Percentiles rank a stretch among this genome's conserved stretches.
These are phyloP conservation scores for Sphaeramia orbicularis DNA, from an alignment of 2,797 vertebrate species.

Conservation along the genomic window DNA sequence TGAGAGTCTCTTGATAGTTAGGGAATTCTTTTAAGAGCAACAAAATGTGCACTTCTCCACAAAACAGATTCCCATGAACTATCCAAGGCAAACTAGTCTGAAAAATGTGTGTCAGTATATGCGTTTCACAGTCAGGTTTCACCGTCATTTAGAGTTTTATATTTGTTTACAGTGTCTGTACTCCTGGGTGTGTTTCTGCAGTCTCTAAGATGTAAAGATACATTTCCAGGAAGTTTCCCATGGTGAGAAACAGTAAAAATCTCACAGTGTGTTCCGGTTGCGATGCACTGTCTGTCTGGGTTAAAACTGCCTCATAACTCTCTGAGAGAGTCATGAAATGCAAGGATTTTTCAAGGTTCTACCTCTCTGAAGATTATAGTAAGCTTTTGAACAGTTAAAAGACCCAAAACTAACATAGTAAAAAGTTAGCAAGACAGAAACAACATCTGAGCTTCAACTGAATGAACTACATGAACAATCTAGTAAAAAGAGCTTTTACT, in stretches of 20 bases:
- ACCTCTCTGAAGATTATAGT: conserved; percentile 9
- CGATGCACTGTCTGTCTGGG: background rate
- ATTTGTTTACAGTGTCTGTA: conserved; percentile 11
- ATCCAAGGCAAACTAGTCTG: conserved; percentile 21
- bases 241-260: conserved; percentile 31
- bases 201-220: conserved; percentile 15
- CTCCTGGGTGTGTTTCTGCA: conserved; percentile 4
- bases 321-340: conserved; percentile 21
- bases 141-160: background rate
- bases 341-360: conserved; percentile 1
- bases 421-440: conserved; percentile 25
- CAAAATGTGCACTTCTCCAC: conserved; percentile 38
- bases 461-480: conserved; percentile 1
- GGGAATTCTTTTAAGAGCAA: conserved; percentile 51
- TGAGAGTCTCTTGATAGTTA: conserved; percentile 31
- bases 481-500: background rate
- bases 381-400: conserved; percentile 16
- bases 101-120: conserved; percentile 1
- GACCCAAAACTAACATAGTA: conserved; percentile 16
- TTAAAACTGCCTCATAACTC: conserved; percentile 1
- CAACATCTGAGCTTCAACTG: conserved; percentile 18
- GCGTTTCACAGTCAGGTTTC: background rate
- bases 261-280: conserved; percentile 30
- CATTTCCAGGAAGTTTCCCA: conserved; percentile 23
- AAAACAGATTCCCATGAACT: conserved; percentile 40